These are phyloP conservation scores for Drosophila tropicalis DNA, from an alignment of 1,140 invertebrate species.

Conservation along the genomic window DNA sequence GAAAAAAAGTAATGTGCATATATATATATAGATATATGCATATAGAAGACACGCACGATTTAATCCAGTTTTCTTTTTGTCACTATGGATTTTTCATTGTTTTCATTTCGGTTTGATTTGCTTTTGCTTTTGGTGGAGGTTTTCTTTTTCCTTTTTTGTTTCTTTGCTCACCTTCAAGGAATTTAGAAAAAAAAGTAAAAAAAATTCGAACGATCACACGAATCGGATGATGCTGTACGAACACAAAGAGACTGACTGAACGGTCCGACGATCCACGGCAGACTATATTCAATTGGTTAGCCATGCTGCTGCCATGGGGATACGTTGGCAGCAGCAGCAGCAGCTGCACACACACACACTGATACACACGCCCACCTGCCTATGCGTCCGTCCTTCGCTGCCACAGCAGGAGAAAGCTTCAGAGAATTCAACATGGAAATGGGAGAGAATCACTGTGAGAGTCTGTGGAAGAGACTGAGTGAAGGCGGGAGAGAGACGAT, in stretches of 20 bases:
- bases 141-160: slow-evolving; percentile 24
- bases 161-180: slow-evolving; percentile 82
- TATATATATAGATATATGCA: slow-evolving; percentile 7
- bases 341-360: slow-evolving; percentile 17
- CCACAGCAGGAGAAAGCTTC: slow-evolving; percentile 11
- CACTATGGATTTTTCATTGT: slow-evolving; percentile 24
- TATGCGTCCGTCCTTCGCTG: slow-evolving; percentile 53
- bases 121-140: slow-evolving; percentile 7
- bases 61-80: slow-evolving; percentile 6
- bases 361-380: slow-evolving; percentile 64
- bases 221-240: slow-evolving; percentile 79
- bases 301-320: slow-evolving; percentile 67
- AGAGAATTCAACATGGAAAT: slow-evolving; percentile 14
- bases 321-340: slow-evolving; percentile 43
- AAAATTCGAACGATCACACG: slow-evolving; percentile 82
- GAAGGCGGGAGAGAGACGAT: neutral
- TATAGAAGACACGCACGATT: slow-evolving; percentile 3
- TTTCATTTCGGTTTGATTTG: slow-evolving; percentile 31
- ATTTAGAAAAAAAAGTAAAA: slow-evolving; percentile 82
- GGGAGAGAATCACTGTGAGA: slow-evolving; percentile 6
- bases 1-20: slow-evolving; percentile 20
- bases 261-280: slow-evolving; percentile 84
- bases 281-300: slow-evolving; percentile 80
- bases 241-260: slow-evolving; percentile 80
- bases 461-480: neutral